Conservation (phyloP, 2,113 vertebrate genomes). For the Phaethon lepturus region DNA sequence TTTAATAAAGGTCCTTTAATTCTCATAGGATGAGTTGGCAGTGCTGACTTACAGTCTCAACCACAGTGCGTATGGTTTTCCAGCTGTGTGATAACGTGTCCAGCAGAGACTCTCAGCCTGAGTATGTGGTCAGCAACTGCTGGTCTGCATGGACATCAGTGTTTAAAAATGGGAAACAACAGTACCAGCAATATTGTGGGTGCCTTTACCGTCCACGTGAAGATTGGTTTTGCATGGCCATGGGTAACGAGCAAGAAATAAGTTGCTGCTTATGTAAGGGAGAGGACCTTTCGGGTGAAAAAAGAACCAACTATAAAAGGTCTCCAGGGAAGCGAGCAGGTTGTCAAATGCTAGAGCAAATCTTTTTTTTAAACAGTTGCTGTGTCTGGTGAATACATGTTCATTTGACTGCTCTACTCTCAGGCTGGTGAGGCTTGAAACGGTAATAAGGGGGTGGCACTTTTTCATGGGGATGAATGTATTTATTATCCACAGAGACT, state of each 20-base stretch:
- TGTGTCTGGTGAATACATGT: background rate
- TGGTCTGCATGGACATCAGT: background rate
- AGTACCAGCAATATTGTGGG: background rate
- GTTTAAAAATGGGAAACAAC: background rate
- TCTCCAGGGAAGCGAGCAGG: background rate
- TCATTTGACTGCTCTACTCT: conserved; percentile 5
- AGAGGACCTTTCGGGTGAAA: background rate
- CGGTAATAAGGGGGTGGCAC: conserved; percentile 28
- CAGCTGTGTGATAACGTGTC: background rate
- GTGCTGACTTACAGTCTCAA: background rate
- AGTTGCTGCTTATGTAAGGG: background rate
- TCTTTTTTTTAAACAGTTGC: background rate
- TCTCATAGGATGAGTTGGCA: background rate
- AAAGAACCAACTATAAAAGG: background rate
- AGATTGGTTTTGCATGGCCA: background rate
- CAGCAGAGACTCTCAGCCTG: background rate
- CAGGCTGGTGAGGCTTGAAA: conserved; percentile 48
- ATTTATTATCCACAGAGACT: conserved; percentile 15
- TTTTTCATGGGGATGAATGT: conserved; percentile 3
- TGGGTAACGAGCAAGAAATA: background rate
- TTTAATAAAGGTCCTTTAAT: background rate
- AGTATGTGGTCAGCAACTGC: background rate
- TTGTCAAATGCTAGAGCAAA: background rate
- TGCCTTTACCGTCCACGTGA: background rate
- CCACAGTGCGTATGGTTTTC: background rate